Base-by-base conservation (phyloP, 1,140 invertebrate species). In the Neocloeon triangulifer region DNA sequence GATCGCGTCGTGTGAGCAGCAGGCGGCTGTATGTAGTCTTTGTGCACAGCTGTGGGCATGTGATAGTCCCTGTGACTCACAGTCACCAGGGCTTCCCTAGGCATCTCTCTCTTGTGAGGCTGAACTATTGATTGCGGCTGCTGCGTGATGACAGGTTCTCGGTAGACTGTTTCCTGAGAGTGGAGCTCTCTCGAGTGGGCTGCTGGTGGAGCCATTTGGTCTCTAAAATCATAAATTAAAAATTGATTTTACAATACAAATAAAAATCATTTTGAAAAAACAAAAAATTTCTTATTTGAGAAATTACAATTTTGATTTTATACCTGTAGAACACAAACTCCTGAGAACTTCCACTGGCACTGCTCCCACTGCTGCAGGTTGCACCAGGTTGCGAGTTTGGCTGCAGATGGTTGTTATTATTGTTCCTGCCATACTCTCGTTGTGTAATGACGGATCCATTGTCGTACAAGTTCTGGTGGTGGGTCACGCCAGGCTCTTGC, bases 21-120 rank as follows among this genome's bases (percentile, higher is more conserved):
- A 20, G 66, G 68, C 28, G 66, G 68, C 45, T 69, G 66, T 19
- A 65, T 55, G 39, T 67, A 67, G 18, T 66, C 64, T 36, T 43
- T 42, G 33, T 39, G 37, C 8, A 37, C 37, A 27, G 33, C 25
- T 16, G 23, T n/a, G 7, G 19, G 31, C 15, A 25, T 22, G 12
- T 30, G 28, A 26, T 43, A 44, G 13, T 44, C 43, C 37, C 35
- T 37, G 35, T 46, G 41, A 21, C 39, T 38, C 29, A 32, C 32
- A 18, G 40, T 37, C 15, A 23, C 31, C 21, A 34, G 15, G 13
- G 25, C 17, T 21, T 34, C 35, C 31, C 30, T 19, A 5, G 31
- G 15, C 2, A 25, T 28, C 9, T 37, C 34, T 5, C 35, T 25
- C 19, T 30, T 23, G 25, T 33, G 35, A 16, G 27, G 14, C 8